Evolutionary conservation across 2,888 invertebrate species (phyloP).

Genomic region (Syritta pipiens): DNA sequence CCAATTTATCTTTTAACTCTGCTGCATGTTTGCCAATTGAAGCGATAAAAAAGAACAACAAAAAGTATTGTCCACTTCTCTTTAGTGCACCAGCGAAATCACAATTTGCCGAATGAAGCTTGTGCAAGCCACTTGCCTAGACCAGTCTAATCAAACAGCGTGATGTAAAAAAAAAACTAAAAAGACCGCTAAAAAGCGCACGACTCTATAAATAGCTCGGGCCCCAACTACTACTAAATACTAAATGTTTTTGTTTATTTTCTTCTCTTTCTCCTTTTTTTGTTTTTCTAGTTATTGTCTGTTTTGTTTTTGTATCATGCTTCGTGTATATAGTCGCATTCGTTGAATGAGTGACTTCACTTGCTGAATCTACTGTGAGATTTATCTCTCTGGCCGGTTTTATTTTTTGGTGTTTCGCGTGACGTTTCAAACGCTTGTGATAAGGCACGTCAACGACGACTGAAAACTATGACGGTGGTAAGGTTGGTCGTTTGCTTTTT

Average conservation of each 20-base stretch:
- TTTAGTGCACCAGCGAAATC: neutral
- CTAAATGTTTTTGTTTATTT: neutral
- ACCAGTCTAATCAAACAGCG: conserved; percentile 35
- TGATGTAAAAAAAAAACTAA: too few species aligned
- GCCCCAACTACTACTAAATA: conserved; percentile 21
- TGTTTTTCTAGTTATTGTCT: conserved; percentile 10
- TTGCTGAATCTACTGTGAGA: conserved; percentile 25
- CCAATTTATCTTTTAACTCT: neutral
- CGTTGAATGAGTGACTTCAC: conserved; percentile 29
- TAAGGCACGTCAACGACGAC: neutral
- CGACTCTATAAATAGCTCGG: conserved; percentile 55
- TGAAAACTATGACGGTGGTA: neutral
- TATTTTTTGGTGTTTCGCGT: neutral
- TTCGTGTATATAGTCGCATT: conserved; percentile 12
- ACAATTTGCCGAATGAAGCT: conserved; percentile 3
- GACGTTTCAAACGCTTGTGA: conserved; percentile 1
- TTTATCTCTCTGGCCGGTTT: neutral
- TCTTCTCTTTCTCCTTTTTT: neutral
- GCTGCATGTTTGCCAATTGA: conserved; percentile 17
- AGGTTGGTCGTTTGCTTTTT: neutral
- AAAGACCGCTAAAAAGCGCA: conserved; percentile 12
- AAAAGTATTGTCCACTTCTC: neutral
- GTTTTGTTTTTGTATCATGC: conserved; percentile 44
- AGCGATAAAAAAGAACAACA: conserved; percentile 15
- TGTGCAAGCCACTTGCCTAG: conserved; percentile 16